These are phyloP conservation scores for Aleiodes sp. DNA, from an alignment of 1,140 invertebrate genomes.

Conservation along the genomic window DNA sequence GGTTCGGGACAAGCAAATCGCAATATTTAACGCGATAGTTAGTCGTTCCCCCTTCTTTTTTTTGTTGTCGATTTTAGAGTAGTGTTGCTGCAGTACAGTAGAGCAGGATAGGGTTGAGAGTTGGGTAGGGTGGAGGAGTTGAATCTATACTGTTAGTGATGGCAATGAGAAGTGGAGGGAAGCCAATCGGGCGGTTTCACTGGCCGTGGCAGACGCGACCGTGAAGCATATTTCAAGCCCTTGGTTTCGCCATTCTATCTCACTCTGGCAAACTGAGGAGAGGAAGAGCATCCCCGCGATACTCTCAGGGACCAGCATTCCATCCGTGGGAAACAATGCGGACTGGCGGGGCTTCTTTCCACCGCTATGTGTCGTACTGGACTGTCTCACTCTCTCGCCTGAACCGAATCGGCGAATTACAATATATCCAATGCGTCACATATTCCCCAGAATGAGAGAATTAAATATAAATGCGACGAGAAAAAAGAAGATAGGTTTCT, in stretches of 20 bases:
- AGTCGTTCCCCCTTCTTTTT: constrained; percentile 28
- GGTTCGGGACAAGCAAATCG: constrained; percentile 50
- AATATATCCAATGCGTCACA: constrained; percentile 31
- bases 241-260: constrained; percentile 39
- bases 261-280: constrained; percentile 22
- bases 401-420: constrained; percentile 15
- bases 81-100: too few relatives aligned
- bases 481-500: not conserved
- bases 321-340: constrained; percentile 63
- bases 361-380: constrained; percentile 20
- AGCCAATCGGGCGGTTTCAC: constrained; percentile 49
- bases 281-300: constrained; percentile 27
- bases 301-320: constrained; percentile 53
- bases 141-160: constrained; percentile 10
- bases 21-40: constrained; percentile 63
- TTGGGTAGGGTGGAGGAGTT: not conserved
- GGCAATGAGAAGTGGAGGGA: constrained; percentile 28
- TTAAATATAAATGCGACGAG: not conserved
- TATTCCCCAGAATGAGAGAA: not conserved
- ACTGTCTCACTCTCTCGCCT: constrained; percentile 16
- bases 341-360: constrained; percentile 54
- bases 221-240: constrained; percentile 54
- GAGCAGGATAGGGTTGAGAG: not conserved
- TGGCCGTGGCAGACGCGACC: constrained; percentile 41
- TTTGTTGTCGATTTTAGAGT: too few relatives aligned